phyloP scores from a whole-genome alignment of 2,113 vertebrate genomes.

The Grus americana region DNA sequence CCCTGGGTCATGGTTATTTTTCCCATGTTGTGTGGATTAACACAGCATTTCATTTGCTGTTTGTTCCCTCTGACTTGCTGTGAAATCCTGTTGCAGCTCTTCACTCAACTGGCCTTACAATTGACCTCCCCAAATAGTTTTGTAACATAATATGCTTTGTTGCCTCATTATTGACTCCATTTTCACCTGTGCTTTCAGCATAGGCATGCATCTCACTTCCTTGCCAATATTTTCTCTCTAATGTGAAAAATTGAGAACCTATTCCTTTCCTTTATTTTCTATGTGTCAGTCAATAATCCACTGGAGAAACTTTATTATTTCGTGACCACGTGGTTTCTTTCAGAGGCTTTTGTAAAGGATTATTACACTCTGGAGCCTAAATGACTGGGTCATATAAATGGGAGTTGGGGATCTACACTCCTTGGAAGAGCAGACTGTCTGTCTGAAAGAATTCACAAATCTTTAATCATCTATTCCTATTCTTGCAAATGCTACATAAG shows the following conservation, averaged over 20 bases:
- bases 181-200: not conserved
- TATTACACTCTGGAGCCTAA: not conserved
- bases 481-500: not conserved
- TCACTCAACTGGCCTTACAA: not conserved
- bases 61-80: not conserved
- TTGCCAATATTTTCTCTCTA: not conserved
- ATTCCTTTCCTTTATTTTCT: not conserved
- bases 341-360: not conserved
- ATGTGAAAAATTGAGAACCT: not conserved
- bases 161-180: not conserved
- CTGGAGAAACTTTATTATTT: not conserved
- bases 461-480: not conserved
- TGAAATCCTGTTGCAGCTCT: not conserved
- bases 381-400: not conserved
- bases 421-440: not conserved
- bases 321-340: not conserved
- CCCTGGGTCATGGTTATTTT: not conserved
- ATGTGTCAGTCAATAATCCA: not conserved
- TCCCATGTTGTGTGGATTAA: not conserved
- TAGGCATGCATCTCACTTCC: not conserved
- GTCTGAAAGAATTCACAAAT: not conserved
- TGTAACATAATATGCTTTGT: not conserved
- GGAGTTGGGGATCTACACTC: not conserved
- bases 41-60: not conserved
- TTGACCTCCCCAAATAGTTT: not conserved